A percentile compares a stretch with the other conserved stretches of the same genome.
These are phyloP conservation scores for Thereuonema tuberculata DNA, from an alignment of 1,140 invertebrate species.

Conservation along the genomic window DNA sequence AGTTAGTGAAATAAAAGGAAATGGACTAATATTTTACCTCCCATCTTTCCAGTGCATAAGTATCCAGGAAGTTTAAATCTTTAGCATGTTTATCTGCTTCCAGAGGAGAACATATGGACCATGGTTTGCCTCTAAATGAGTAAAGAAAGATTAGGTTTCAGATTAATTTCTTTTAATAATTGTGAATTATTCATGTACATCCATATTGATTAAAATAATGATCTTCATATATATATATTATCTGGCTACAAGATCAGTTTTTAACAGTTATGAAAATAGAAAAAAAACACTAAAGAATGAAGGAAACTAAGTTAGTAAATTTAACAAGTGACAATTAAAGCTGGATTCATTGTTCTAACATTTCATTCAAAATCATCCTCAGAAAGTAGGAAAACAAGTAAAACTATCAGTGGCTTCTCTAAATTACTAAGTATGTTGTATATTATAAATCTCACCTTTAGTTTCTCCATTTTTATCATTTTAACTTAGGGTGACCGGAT, in stretches of 20 bases:
- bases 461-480: too few relatives aligned
- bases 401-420: too few relatives aligned
- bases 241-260: not conserved
- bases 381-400: too few relatives aligned
- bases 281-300: not conserved
- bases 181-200: not conserved
- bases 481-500: too few relatives aligned
- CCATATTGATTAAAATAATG: not conserved
- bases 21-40: too few relatives aligned
- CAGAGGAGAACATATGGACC: slow-evolving; percentile 68
- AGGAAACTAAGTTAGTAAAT: not conserved
- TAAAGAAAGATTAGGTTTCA: not conserved
- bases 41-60: slow-evolving; percentile 87
- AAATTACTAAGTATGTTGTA: too few relatives aligned
- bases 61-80: slow-evolving; percentile 76
- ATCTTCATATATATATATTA: not conserved
- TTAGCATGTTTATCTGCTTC: slow-evolving; percentile 77
- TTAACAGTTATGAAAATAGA: not conserved
- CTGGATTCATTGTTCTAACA: too few relatives aligned
- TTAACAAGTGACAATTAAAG: too few relatives aligned
- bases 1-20: too few relatives aligned
- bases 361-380: too few relatives aligned
- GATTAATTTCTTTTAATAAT: not conserved
- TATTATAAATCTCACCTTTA: too few relatives aligned
- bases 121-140: slow-evolving; percentile 53